Percentiles rank a stretch among this genome's conserved stretches.
These are phyloP conservation scores for Pachydiplax longipennis DNA, from an alignment of 2,888 invertebrate species.

Conservation along the genomic window DNA sequence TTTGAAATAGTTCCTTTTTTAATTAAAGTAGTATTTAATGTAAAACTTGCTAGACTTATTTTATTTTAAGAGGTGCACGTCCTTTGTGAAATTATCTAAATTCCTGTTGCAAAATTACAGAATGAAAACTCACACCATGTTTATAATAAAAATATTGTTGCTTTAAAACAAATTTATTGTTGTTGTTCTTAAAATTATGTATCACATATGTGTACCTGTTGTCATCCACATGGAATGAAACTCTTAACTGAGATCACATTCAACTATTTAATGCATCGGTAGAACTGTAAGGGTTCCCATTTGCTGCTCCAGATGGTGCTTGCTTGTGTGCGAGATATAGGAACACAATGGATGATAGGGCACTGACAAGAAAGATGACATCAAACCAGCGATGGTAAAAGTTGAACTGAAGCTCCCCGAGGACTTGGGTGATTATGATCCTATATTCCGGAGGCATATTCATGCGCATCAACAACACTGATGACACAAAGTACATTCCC, in stretches of 20 bases:
- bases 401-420: constrained; percentile 97
- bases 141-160: constrained; percentile 30
- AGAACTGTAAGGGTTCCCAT: background rate
- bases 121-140: constrained; percentile 1
- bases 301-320: constrained; percentile 59
- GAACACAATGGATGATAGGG: constrained; percentile 93
- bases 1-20: constrained; percentile 26
- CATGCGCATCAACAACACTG: constrained; percentile 96
- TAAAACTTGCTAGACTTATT: background rate
- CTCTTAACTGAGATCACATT: background rate
- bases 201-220: background rate
- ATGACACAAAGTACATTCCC: constrained; percentile 99
- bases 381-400: constrained; percentile 99
- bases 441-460: constrained; percentile 99
- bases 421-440: constrained; percentile 87
- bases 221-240: background rate
- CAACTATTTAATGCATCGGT: background rate
- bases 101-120: background rate
- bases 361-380: constrained; percentile 97
- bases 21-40: constrained; percentile 11
- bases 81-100: constrained; percentile 14
- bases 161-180: constrained; percentile 8
- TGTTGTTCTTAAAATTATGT: background rate
- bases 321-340: constrained; percentile 95
- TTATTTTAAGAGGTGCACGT: background rate